phyloP scores from a whole-genome alignment of 2,888 invertebrate genomes.

The Melikaiella ostensackeni region DNA sequence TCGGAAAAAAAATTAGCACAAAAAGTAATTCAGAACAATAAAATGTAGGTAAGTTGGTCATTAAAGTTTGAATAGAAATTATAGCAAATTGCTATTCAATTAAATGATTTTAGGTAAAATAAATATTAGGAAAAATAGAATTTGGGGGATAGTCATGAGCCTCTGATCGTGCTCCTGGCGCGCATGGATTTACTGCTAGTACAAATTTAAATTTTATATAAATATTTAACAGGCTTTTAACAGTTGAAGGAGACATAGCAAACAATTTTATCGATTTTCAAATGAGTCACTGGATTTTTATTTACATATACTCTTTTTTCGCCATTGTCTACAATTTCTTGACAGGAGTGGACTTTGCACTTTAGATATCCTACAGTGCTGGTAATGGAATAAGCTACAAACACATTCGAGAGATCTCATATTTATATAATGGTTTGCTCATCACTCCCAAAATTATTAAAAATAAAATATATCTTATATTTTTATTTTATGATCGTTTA shows the following conservation, averaged over 20 bases:
- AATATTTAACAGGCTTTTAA: not conserved
- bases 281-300: not conserved
- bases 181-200: no score
- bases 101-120: no score
- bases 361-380: not conserved
- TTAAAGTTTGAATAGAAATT: no score
- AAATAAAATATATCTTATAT: not conserved
- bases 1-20: no score
- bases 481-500: not conserved
- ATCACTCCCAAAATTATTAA: not conserved
- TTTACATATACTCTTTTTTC: not conserved
- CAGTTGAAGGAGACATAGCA: not conserved
- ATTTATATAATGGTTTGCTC: not conserved
- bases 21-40: no score
- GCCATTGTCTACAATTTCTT: constrained; percentile 2
- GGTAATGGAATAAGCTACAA: not conserved
- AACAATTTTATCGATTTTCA: not conserved
- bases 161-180: no score
- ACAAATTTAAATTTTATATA: no score
- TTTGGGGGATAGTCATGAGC: no score
- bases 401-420: not conserved
- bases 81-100: no score
- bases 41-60: no score
- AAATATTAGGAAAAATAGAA: no score
- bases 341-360: constrained; percentile 25